Base-by-base conservation (phyloP, 2,888 invertebrate species). In the Drosophila pegasa region DNA sequence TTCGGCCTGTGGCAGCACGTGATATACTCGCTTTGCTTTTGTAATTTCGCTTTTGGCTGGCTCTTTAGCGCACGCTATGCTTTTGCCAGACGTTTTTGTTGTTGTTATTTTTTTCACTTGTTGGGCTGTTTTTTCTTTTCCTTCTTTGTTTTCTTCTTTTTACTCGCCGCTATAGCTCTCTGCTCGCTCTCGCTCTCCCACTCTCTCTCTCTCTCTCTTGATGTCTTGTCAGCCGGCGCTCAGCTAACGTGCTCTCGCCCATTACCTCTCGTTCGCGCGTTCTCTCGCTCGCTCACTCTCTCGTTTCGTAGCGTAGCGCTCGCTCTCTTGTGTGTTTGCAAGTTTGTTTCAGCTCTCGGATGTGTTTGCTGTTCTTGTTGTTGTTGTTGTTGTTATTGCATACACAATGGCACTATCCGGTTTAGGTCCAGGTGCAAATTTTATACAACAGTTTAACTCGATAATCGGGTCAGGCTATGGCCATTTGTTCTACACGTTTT, bases 391-490 rank as follows among this genome's bases (percentile, higher is more conserved):
- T 78, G 73, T 65, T 68, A 62, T 66, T 80, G 75, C 64, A 71
- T 62, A 65, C 67, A 83, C 77, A 83, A 80, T 87, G 59, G 74
- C 85, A 78, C 89, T 88, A 84, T 83, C 83, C 89, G 83, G 83
- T 83, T 88, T 88, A 83, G 89, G 89, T 88, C 83, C 83, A 83
- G 83, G 83, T 83, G 83, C 83, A 88, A 83, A 83, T 87, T 83
- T 87, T 88, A 80, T 83, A 83, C 78, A 84, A 80, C 81, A 80
- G 73, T 84, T 88, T 87, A 83, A 80, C 83, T 88, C 85, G 85
- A 83, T 83, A 83, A 83, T 83, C 83, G 83, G 83, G 83, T 83
- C 83, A 83, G 78, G 71, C 84, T 70, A 87, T 77, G 87, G 66
- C 66, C 80, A 80, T 86, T 79, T 65, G 63, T 70, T 71, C 85